phyloP scores from a whole-genome alignment of 2,888 invertebrate genomes.

The Lochmaea capreae region DNA sequence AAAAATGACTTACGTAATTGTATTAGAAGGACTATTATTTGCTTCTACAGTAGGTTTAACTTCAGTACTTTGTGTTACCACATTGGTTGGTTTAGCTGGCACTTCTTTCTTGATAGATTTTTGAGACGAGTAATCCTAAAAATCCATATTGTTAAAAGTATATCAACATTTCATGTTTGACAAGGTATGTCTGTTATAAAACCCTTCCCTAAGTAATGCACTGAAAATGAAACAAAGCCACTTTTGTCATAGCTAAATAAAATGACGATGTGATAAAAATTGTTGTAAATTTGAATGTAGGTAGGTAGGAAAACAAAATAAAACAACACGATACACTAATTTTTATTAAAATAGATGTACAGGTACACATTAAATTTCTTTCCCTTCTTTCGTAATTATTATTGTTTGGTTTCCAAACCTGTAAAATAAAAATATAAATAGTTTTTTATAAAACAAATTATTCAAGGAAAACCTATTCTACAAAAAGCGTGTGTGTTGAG shows the following conservation, averaged over 20 bases:
- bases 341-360: neutral
- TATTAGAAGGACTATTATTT: slow-evolving; percentile 67
- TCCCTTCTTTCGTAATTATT: neutral
- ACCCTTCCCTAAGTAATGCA: neutral
- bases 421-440: neutral
- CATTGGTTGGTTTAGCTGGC: slow-evolving; percentile 53
- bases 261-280: no score
- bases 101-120: slow-evolving; percentile 67
- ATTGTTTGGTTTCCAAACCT: neutral
- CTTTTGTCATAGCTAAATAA: no score
- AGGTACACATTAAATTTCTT: neutral
- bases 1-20: slow-evolving; percentile 71
- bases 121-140: slow-evolving; percentile 72
- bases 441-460: no score
- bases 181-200: no score
- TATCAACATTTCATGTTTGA: neutral
- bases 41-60: slow-evolving; percentile 43
- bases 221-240: no score
- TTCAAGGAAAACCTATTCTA: neutral
- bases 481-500: neutral
- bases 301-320: neutral
- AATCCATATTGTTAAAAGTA: neutral
- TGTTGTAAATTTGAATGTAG: no score
- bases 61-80: slow-evolving; percentile 43
- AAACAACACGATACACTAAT: neutral